Conservation (phyloP, 1,140 invertebrate genomes). For the Plutomurus gul region DNA sequence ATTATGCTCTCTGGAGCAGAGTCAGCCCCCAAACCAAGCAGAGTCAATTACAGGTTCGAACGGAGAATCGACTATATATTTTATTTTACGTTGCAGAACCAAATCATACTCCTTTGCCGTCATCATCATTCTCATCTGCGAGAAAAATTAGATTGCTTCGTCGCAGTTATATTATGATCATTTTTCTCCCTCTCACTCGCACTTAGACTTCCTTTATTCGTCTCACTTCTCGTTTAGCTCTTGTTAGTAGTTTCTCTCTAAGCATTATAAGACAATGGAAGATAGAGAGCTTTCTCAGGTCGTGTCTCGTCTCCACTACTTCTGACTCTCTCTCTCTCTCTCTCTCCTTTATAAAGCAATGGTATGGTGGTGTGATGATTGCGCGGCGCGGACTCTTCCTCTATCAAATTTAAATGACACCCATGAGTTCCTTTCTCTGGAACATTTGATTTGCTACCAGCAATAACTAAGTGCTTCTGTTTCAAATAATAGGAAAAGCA, state of each 20-base stretch:
- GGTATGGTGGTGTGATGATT: too few species aligned
- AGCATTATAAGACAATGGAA: too few species aligned
- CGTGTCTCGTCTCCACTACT: not conserved
- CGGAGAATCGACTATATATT: not conserved
- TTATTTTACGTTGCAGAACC: not conserved
- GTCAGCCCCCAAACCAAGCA: not conserved
- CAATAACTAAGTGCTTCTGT: too few species aligned
- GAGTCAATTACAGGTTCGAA: slow-evolving; percentile 6
- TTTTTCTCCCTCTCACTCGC: not conserved
- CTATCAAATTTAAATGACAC: too few species aligned
- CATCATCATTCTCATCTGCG: slow-evolving; percentile 1
- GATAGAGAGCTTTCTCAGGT: not conserved
- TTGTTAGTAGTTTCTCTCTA: not conserved
- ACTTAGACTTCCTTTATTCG: slow-evolving; percentile 5
- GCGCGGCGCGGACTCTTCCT: too few species aligned
- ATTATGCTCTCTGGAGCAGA: too few species aligned
- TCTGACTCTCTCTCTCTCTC: not conserved
- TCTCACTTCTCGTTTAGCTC: not conserved
- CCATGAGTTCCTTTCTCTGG: too few species aligned
- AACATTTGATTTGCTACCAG: too few species aligned
- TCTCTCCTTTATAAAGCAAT: too few species aligned
- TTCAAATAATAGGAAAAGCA: too few species aligned
- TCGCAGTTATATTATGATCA: slow-evolving; percentile 17
- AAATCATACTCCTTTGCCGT: not conserved
- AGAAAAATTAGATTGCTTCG: slow-evolving; percentile 18